Base-by-base conservation (phyloP, 2,888 invertebrate species). In the Lacanobia wlatinum region DNA sequence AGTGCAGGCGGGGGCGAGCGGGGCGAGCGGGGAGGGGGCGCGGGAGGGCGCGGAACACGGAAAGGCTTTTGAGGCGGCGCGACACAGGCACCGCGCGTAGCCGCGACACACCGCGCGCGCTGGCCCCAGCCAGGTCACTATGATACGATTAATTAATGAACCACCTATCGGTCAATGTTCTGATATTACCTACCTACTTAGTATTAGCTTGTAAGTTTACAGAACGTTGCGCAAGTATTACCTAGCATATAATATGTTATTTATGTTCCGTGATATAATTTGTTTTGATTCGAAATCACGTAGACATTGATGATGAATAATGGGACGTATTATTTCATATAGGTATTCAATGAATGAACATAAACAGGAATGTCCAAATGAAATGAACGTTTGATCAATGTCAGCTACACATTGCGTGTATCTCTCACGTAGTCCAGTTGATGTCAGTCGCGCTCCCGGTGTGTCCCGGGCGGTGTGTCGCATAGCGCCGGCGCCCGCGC, bases 41-140 rank as follows among this genome's bases (percentile, higher is more conserved):
- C 90, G 90, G 72, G 83, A 65, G 74, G 76, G 82, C 77, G 89
- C 86, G 90, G 90, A 90, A 95, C 95, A 96, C 94, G 95, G 94
- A 96, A 96, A 95, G 95, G 95, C 95, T 96, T 93, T 96, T 91
- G 95, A 92, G 94, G 93, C 94, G 94, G 93, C 92, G 92, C 92
- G 92, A 94, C 91, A 92, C 87, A 94, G 89, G 89, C 76, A 77
- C 70, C 78, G 71, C 74, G 67, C 64, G 66, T 77, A 82, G 85
- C 84, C 88, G 86, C 87, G 73, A 82, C 87, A 76, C 72, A 72
- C 80, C 34, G 80, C 18, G 78, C 68, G 43, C 60, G 16, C 46
- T 40, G 21, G 16, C 59, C 2, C 18, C 12, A 12, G 8, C 7
- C 8, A 23, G 34, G 6, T 34, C 14, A 12, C 10, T 6, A 14